Evolutionary conservation across 2,797 vertebrate genomes (phyloP).

Genomic region (Gymnocypris eckloni): DNA sequence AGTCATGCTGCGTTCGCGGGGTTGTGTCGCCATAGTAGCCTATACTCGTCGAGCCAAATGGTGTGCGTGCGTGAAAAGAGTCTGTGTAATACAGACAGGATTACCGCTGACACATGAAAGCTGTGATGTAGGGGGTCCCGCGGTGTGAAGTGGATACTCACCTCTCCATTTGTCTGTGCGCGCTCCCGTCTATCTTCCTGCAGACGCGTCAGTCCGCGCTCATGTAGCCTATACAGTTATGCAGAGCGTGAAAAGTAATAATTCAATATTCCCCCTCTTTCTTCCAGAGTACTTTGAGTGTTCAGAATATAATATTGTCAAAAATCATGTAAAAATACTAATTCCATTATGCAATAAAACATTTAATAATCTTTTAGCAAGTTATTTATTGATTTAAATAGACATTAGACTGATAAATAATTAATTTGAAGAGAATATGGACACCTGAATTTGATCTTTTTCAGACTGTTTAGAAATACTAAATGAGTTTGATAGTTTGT

Average conservation of each 20-base stretch:
- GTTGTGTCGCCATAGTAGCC: slow-evolving; percentile 70
- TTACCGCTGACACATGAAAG: slow-evolving; percentile 39
- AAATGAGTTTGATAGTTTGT: neutral
- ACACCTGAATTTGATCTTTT: neutral
- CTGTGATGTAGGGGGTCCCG: slow-evolving; percentile 47
- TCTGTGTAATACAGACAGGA: neutral
- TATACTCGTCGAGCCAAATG: slow-evolving; percentile 81
- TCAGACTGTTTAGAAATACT: neutral
- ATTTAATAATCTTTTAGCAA: neutral
- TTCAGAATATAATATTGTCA: neutral
- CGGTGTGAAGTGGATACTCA: slow-evolving; percentile 45
- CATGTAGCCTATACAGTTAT: neutral
- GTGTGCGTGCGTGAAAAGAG: slow-evolving; percentile 54
- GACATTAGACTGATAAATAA: neutral
- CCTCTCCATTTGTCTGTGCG: slow-evolving; percentile 41
- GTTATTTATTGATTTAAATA: neutral
- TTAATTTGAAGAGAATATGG: neutral
- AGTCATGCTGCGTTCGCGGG: slow-evolving; percentile 59
- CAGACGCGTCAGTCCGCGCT: slow-evolving; percentile 1
- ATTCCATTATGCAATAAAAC: neutral
- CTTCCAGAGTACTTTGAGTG: neutral
- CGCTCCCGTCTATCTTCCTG: slow-evolving; percentile 15
- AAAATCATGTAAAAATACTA: neutral
- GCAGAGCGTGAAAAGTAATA: neutral
- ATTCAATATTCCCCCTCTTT: neutral